Evolutionary conservation across 2,797 vertebrate genomes (phyloP).

Genomic region (Gymnopithys bicolor): DNA sequence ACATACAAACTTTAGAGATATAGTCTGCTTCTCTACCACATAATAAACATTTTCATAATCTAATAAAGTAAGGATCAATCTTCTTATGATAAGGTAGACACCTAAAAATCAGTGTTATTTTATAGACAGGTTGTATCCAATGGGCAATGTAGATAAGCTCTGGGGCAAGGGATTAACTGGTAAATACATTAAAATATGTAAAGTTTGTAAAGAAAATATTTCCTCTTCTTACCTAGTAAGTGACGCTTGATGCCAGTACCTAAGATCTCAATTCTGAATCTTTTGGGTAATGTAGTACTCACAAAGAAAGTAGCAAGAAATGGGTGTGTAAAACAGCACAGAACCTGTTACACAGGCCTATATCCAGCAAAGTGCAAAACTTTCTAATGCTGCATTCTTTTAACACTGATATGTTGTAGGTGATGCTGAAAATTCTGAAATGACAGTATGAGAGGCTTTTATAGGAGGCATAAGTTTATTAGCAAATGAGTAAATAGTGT

Average conservation of each 20-base stretch:
- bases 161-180: accelerated
- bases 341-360: neutral
- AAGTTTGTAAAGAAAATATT: neutral
- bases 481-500: neutral
- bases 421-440: neutral
- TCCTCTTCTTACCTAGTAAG: neutral
- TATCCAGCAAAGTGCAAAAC: neutral
- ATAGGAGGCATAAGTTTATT: neutral
- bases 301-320: neutral
- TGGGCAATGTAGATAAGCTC: neutral
- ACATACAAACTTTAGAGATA: neutral
- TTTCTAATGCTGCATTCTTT: neutral
- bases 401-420: neutral
- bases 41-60: neutral
- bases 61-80: neutral
- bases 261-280: neutral
- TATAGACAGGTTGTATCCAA: neutral
- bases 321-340: neutral
- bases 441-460: neutral
- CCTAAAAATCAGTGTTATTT: neutral
- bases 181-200: neutral
- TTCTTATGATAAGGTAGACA: neutral
- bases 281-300: neutral
- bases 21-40: neutral
- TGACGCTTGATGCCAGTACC: neutral